Percentiles rank a stretch among this genome's conserved stretches.
Conservation (phyloP, 2,113 vertebrate genomes). For the Triplophysa siluroides region DNA sequence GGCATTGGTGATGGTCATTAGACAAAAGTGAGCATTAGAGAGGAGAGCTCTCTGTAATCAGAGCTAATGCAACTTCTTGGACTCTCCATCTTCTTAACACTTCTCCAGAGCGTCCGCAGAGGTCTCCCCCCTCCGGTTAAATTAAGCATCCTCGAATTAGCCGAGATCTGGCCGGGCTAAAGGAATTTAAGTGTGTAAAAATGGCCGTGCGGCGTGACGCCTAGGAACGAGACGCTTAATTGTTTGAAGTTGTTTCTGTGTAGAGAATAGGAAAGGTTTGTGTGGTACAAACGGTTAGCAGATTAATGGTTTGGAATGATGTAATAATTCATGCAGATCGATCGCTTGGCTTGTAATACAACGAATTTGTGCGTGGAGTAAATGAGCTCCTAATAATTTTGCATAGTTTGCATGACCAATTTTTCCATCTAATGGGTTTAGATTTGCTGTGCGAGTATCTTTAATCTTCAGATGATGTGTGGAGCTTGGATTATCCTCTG, state of each 20-base stretch:
- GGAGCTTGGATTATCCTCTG: conserved; percentile 21
- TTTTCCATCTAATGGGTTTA: conserved; percentile 27
- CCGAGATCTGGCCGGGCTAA: neutral
- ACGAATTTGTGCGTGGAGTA: conserved; percentile 14
- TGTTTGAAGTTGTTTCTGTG: neutral
- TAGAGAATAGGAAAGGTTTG: neutral
- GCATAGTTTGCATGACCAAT: conserved; percentile 17
- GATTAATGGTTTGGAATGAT: conserved; percentile 11
- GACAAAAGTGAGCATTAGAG: conserved; percentile 38
- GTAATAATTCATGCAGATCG: conserved; percentile 14
- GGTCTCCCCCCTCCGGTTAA: conserved; percentile 9
- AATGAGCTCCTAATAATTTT: conserved; percentile 27
- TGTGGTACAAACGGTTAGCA: conserved; percentile 19
- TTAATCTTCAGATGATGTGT: conserved; percentile 22
- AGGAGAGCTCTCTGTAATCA: conserved; percentile 49
- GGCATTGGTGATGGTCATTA: conserved; percentile 49
- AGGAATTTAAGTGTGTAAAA: conserved; percentile 4
- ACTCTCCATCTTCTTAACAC: conserved; percentile 20
- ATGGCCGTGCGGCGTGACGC: neutral
- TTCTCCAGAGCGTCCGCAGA: conserved; percentile 22
- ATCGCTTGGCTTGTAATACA: conserved; percentile 5
- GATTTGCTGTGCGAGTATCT: neutral
- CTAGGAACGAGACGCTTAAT: conserved; percentile 14
- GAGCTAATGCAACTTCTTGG: conserved; percentile 38
- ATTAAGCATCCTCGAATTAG: conserved; percentile 36